Base-by-base conservation (phyloP, 1,140 invertebrate genomes). In the Drosophila suzukii region DNA sequence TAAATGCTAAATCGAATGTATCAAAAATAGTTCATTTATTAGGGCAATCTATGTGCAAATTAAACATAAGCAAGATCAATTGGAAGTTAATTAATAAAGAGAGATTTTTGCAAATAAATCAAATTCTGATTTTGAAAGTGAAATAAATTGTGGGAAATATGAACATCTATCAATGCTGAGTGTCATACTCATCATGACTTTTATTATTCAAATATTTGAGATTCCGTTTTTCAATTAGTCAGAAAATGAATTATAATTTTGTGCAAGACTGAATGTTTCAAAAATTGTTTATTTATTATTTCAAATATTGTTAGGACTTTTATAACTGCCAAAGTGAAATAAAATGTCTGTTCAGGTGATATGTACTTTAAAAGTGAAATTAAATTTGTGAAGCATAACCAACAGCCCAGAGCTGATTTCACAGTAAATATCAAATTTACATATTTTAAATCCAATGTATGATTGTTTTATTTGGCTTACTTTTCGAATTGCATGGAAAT, bases 171-270 rank as follows among this genome's bases (percentile, higher is more conserved):
- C 24, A 30, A 30, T 1, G 24, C 12, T 7, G 4, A 24, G 11
- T 24, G 20, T 20, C 20, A 20, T 20, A 20, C 20, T 47, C 3
- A 27, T 20, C 20, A 6, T 13, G 11, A 27, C 11, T 24, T 20
- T 6, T 4, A 4, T 47, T 13, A 6, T 2, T 24, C 24, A 12
- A 47, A 47, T 47, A 47, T 24, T 47, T 47, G 1, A 47, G 27
- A 0, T 24, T 24, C 4, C 24, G 44, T 13, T 24, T 60, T 60
- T 30, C 49, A 60, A 60, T 60, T 27, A 60, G 32, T 55, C 20
- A 24, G 8, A 55, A 27, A 6, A n/a, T 34, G 2, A 11, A 27
- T 4, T 2, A 24, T 44, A 17, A 2, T 17, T 44, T 10, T 6
- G 8, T 0, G 8, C 20, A n/a, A 11, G 11, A 17, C 30, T 17